Evolutionary conservation across 2,888 invertebrate species (phyloP).

Genomic region (Merodon equestris): DNA sequence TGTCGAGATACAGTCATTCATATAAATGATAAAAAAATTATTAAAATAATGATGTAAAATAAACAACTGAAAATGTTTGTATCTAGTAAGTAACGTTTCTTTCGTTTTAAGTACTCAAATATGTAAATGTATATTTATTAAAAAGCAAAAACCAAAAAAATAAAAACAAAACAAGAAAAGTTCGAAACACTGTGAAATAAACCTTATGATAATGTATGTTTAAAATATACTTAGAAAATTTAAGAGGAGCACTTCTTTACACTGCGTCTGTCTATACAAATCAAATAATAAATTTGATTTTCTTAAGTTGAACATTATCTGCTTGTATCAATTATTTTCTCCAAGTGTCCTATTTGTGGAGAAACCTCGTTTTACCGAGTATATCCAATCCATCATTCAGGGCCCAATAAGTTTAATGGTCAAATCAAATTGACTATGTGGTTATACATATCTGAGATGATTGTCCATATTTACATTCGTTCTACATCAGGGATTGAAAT

Average conservation of each 20-base stretch:
- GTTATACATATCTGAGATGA: no score
- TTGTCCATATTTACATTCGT: no score
- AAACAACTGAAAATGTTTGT: conserved; percentile 4
- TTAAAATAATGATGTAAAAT: conserved; percentile 24
- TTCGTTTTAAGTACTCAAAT: conserved; percentile 21
- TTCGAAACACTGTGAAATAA: conserved; percentile 61
- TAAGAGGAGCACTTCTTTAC: conserved; percentile 7
- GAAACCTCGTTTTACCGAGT: no score
- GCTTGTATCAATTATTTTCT: neutral
- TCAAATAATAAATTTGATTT: conserved; percentile 1
- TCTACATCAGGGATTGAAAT: no score
- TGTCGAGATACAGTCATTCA: conserved; percentile 45
- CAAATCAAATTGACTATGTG: no score
- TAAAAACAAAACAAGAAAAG: conserved; percentile 16
- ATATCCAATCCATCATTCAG: no score
- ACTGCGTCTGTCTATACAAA: neutral
- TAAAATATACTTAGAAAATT: conserved; percentile 61
- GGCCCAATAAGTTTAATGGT: no score
- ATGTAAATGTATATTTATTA: conserved; percentile 57
- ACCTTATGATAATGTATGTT: conserved; percentile 61
- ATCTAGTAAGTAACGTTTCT: conserved; percentile 4
- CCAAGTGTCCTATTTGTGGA: no score
- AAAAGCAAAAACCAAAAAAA: no score
- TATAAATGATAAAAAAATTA: conserved; percentile 39
- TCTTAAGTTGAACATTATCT: neutral